phyloP scores from a whole-genome alignment of 2,888 invertebrate genomes.

The Caenorhabditis plicata region DNA sequence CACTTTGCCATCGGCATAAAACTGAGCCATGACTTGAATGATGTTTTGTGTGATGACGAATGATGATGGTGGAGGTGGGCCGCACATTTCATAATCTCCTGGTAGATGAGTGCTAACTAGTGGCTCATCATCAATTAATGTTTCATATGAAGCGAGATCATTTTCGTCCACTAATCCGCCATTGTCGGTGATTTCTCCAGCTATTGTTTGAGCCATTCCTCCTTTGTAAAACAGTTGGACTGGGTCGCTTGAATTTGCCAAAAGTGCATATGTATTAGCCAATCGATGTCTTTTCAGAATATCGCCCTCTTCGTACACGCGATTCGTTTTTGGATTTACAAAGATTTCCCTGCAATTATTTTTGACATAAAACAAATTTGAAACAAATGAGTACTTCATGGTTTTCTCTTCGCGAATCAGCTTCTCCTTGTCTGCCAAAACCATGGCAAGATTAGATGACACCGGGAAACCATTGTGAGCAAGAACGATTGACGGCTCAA shows the following conservation, averaged over 20 bases:
- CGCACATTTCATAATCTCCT: slow-evolving; percentile 74
- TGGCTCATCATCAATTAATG: slow-evolving; percentile 56
- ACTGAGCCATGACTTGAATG: slow-evolving; percentile 76
- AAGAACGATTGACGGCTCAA: slow-evolving; percentile 57
- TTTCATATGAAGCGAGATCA: slow-evolving; percentile 55
- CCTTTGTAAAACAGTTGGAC: slow-evolving; percentile 64
- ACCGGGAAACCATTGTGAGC: slow-evolving; percentile 57
- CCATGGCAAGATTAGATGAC: slow-evolving; percentile 61
- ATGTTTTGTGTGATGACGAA: slow-evolving; percentile 81
- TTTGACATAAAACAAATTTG: background rate
- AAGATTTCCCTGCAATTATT: slow-evolving; percentile 51
- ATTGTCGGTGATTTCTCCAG: slow-evolving; percentile 59
- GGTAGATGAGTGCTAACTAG: slow-evolving; percentile 27
- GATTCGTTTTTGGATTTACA: slow-evolving; percentile 59
- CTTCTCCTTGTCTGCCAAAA: slow-evolving; percentile 55
- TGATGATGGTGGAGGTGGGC: slow-evolving; percentile 83
- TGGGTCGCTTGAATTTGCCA: slow-evolving; percentile 60
- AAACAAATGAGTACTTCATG: slow-evolving; percentile 43
- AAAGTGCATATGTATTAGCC: slow-evolving; percentile 30
- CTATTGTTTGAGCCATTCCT: slow-evolving; percentile 63
- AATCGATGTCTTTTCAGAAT: slow-evolving; percentile 53
- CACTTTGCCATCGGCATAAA: slow-evolving; percentile 49
- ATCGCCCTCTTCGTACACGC: slow-evolving; percentile 65
- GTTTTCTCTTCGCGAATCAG: slow-evolving; percentile 55
- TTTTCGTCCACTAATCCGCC: slow-evolving; percentile 52